Evolutionary conservation across 2,888 invertebrate species (phyloP), one percentile per base, ranked within the genome.

Genomic region (Nemapogon koenigi): DNA sequence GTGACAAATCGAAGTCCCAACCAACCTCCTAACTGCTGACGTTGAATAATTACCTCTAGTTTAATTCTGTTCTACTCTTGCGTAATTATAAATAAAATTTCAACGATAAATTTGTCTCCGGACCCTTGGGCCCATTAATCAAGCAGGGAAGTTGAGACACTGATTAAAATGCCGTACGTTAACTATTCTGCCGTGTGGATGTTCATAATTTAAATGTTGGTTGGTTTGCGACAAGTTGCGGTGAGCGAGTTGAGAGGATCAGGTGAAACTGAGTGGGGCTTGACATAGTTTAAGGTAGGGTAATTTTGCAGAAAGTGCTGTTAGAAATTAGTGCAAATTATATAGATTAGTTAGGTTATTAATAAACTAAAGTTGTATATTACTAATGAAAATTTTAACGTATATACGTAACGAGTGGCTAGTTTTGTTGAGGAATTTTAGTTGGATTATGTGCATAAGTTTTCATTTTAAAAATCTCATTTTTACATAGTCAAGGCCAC

Each of bases 11-110:
- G 75, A 59, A 60, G 66, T 60, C 53, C 61, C 68, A 72, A 68
- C 62, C 62, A 46, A 55, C 13, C 37, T n/a, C 30, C 15, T 11
- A 17, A 14, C 16, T 19, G 57, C 59, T 62, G 76, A 78, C 78
- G 56, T 71, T 75, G 76, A 78, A 67, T 76, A 76, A 76, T 76
- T 62, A 65, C 62, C 57, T 56, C 52, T 57, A 62, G 59, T 72
- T 78, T 76, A 76, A 76, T 75, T 75, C 72, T 63, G 69, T 61
- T 59, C 37, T 25, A 16, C 35, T 7, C 31, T 37, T 54, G 64
- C 59, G 70, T 75, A 76, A 78, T 78, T 78, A 78, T 76, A 76
- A 76, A 76, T 76, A 78, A 78, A 78, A 76, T 76, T 78, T 76
- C 60, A 59, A 62, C 78, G 63, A 75, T 78, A 78, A 78, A 76